Evolutionary conservation across 1,140 invertebrate species (phyloP).

Genomic region (Paralvinella palmiformis): DNA sequence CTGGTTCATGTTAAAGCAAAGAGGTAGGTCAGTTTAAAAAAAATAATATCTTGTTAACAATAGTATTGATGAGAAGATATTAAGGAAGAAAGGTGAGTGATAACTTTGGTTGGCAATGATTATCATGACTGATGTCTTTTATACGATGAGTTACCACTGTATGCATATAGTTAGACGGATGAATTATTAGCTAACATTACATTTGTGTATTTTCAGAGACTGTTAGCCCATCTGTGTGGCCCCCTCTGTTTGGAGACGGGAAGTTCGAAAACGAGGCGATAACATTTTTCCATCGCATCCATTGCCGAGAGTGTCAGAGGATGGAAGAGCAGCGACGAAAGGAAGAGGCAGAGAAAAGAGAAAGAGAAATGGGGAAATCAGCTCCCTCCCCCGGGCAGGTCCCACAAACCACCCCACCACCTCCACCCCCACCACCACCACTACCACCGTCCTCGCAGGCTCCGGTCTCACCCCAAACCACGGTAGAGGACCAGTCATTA

Average conservation of each 20-base stretch:
- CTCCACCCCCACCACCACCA: conserved; percentile 47
- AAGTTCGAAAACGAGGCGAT: conserved; percentile 41
- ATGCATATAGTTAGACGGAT: no score
- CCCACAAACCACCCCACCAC: conserved; percentile 20
- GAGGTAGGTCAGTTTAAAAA: no score
- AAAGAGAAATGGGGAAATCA: conserved; percentile 6
- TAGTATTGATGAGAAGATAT: no score
- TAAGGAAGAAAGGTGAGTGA: no score
- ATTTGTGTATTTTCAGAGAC: background rate
- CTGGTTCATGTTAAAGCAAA: no score
- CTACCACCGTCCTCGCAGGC: conserved; percentile 52
- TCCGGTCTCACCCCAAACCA: conserved; percentile 52
- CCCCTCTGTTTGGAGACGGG: background rate
- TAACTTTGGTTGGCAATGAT: no score
- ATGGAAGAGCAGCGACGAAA: conserved; percentile 47
- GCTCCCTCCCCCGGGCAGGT: conserved; percentile 22
- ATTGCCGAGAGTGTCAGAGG: conserved; percentile 60
- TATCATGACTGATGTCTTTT: no score
- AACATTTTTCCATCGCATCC: conserved; percentile 47
- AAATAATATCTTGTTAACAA: no score
- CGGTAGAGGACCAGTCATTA: conserved; percentile 86
- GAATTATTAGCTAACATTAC: no score
- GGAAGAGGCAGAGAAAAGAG: conserved; percentile 13
- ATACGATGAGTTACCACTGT: no score
- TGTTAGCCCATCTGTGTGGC: background rate